Evolutionary conservation across 2,113 vertebrate species (phyloP).

Genomic region (Tachycineta bicolor): DNA sequence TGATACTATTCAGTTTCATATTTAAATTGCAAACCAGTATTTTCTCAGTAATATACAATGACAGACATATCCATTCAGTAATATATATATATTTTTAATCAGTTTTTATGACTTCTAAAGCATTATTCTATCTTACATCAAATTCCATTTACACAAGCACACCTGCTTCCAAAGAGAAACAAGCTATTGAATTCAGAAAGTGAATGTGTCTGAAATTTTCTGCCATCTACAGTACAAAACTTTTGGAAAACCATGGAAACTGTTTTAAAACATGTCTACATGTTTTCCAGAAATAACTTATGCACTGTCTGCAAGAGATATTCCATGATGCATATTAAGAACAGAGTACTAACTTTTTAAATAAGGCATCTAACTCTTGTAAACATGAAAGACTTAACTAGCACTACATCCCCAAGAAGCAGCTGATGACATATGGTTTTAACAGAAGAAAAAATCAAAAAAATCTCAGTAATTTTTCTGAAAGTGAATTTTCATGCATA

Average conservation of each 20-base stretch:
- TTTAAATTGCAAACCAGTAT: neutral
- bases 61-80: neutral
- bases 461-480: neutral
- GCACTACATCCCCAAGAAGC: neutral
- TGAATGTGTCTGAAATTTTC: neutral
- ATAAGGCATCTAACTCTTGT: neutral
- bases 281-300: neutral
- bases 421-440: neutral
- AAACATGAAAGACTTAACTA: neutral
- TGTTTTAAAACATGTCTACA: neutral
- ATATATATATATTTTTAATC: neutral
- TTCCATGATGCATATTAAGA: neutral
- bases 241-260: neutral
- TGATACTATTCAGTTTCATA: neutral
- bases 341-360: neutral
- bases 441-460: neutral
- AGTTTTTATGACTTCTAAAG: neutral
- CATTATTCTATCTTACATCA: neutral
- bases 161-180: neutral
- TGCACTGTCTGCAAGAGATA: neutral
- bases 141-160: neutral
- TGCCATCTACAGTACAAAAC: neutral
- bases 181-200: neutral
- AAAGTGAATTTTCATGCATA: neutral
- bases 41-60: neutral